Evolutionary conservation across 2,888 invertebrate genomes (phyloP).

Genomic region (Arrhopalites spinosus): DNA sequence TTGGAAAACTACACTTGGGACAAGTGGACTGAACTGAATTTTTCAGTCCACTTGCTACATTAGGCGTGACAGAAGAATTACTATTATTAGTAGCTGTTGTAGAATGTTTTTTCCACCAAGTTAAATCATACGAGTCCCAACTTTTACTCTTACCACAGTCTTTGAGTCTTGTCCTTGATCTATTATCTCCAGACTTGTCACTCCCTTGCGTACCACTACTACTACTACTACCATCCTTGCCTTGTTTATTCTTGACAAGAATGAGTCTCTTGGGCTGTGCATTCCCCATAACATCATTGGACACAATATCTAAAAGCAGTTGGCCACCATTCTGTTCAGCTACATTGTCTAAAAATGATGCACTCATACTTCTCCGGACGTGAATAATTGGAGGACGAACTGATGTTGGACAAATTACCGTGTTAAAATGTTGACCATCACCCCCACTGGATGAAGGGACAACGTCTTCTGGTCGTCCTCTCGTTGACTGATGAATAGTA

Average conservation of each 20-base stretch:
- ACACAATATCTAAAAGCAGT: slow-evolving; percentile 64
- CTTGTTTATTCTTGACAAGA: slow-evolving; percentile 68
- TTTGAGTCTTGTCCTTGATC: slow-evolving; percentile 61
- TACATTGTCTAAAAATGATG: slow-evolving; percentile 83
- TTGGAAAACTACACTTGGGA: slow-evolving; percentile 55
- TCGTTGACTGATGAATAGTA: not conserved
- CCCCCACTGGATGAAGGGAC: too few species aligned
- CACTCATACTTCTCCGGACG: slow-evolving; percentile 75
- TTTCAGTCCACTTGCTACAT: too few species aligned
- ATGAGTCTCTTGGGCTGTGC: slow-evolving; percentile 78
- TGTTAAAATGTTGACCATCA: too few species aligned
- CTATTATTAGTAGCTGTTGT: too few species aligned
- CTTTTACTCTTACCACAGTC: slow-evolving; percentile 81
- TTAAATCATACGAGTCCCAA: slow-evolving; percentile 80
- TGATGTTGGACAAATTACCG: slow-evolving; percentile 33
- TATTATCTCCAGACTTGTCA: slow-evolving; percentile 37
- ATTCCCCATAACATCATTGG: slow-evolving; percentile 73
- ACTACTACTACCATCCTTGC: too few species aligned
- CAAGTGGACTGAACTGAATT: slow-evolving; percentile 29
- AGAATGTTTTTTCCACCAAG: slow-evolving; percentile 48
- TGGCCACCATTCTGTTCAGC: slow-evolving; percentile 68
- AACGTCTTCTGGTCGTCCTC: too few species aligned
- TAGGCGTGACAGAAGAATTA: too few species aligned
- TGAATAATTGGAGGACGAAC: slow-evolving; percentile 16
- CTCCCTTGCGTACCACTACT: not conserved